Conservation (phyloP, 2,888 invertebrate genomes). For the Esperia sulphurella region DNA sequence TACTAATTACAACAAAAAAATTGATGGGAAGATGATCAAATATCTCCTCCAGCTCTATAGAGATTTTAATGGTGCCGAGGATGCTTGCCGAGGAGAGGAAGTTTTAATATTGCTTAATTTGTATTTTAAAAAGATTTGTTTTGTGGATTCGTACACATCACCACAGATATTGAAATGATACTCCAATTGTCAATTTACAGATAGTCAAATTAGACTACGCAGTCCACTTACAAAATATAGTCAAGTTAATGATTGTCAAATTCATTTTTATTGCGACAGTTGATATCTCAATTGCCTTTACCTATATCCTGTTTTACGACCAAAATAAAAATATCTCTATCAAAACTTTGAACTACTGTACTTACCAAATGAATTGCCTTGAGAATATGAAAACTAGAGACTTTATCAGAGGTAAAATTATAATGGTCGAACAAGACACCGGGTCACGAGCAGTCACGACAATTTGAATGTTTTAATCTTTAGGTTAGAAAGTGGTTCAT, state of each 20-base stretch:
- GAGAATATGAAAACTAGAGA: background rate
- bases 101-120: no score
- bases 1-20: no score
- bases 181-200: no score
- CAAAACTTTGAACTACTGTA: constrained; percentile 19
- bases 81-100: no score
- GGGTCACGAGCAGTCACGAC: constrained; percentile 56
- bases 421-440: constrained; percentile 22
- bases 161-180: no score
- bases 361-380: constrained; percentile 6
- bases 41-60: no score
- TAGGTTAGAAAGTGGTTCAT: constrained; percentile 66
- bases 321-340: constrained; percentile 19
- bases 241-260: constrained; percentile 13
- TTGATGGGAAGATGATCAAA: no score
- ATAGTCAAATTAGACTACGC: no score
- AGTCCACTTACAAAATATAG: no score
- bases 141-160: no score
- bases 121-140: no score
- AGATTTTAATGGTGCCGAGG: no score
- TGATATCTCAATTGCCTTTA: constrained; percentile 31
- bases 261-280: constrained; percentile 23
- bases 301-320: constrained; percentile 11
- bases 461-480: constrained; percentile 26
- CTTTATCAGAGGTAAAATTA: constrained; percentile 25